phyloP scores from a whole-genome alignment of 2,888 invertebrate species.

The Siphlonurus alternatus region DNA sequence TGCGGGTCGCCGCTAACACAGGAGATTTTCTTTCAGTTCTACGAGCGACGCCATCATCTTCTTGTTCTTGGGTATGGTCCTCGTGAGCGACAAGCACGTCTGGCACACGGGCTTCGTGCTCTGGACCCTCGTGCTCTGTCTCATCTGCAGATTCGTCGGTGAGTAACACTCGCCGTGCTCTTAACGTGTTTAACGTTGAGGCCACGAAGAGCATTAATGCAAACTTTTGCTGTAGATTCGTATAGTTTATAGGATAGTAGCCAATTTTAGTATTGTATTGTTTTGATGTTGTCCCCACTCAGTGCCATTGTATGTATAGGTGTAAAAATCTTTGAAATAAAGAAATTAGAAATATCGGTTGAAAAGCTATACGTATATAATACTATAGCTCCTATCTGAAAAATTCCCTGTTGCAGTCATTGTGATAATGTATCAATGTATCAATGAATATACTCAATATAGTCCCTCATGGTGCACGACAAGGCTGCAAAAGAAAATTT shows the following conservation, averaged over 20 bases:
- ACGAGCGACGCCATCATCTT: conserved; percentile 43
- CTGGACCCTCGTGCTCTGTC: conserved; percentile 34
- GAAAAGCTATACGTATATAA: no score
- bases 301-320: no score
- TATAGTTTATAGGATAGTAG: not conserved
- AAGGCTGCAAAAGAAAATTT: no score
- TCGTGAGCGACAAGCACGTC: conserved; percentile 22
- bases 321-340: no score
- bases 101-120: conserved; percentile 34
- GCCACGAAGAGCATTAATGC: not conserved
- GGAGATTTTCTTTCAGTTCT: conserved; percentile 28
- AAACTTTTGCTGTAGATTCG: not conserved
- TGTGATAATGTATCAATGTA: no score
- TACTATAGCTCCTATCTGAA: no score
- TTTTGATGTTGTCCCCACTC: no score
- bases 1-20: no score
- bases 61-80: conserved; percentile 41
- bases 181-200: not conserved
- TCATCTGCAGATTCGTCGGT: conserved; percentile 34
- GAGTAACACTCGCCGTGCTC: conserved; percentile 14
- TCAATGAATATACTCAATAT: no score
- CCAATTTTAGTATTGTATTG: not conserved
- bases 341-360: no score
- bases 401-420: no score
- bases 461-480: no score